These are phyloP conservation scores for Myiagra hebetior DNA, from an alignment of 2,113 vertebrate genomes.

Conservation along the genomic window DNA sequence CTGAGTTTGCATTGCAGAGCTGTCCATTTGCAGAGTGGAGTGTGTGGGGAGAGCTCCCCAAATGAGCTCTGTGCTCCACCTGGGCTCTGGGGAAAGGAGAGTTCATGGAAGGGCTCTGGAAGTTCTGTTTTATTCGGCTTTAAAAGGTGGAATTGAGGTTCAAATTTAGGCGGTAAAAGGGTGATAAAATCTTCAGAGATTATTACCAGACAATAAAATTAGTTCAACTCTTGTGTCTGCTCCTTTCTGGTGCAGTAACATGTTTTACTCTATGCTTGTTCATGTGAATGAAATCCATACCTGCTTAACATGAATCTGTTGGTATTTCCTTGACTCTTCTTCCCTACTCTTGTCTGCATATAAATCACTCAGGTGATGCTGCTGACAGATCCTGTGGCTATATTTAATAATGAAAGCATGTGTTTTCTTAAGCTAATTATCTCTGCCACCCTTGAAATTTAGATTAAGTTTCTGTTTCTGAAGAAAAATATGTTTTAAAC, in stretches of 20 bases:
- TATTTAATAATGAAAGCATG: constrained; percentile 4
- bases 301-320: background rate
- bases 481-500: background rate
- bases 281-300: background rate
- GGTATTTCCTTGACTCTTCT: background rate
- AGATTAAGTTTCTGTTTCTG: background rate
- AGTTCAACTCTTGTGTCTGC: rapidly evolving
- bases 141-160: background rate
- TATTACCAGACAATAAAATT: rapidly evolving
- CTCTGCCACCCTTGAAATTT: background rate
- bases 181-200: background rate
- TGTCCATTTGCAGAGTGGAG: background rate
- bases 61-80: rapidly evolving
- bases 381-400: background rate
- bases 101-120: rapidly evolving
- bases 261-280: rapidly evolving
- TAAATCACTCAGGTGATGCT: constrained; percentile 19
- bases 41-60: rapidly evolving
- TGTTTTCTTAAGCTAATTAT: constrained; percentile 21
- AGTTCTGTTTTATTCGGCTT: background rate
- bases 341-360: background rate
- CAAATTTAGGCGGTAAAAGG: rapidly evolving
- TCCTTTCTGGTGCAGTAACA: background rate
- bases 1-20: background rate
- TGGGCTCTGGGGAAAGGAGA: background rate